Conservation (phyloP, 2,113 vertebrate genomes). For the Corythaeola cristata region DNA sequence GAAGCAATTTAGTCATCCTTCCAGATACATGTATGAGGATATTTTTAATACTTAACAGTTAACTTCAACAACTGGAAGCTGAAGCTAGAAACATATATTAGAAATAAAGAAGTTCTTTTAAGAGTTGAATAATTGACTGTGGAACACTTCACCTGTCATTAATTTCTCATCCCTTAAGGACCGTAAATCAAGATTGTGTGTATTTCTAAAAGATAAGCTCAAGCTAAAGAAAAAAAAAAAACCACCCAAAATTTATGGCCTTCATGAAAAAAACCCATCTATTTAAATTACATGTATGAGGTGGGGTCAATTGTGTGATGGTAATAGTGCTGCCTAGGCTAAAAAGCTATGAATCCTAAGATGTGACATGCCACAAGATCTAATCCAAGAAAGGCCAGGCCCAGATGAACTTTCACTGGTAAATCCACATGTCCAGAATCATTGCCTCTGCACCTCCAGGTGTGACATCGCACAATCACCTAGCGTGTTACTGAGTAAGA, state of each 20-base stretch:
- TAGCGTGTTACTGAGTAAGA: fast-evolving
- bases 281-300: neutral
- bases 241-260: fast-evolving
- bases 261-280: neutral
- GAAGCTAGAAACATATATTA: neutral
- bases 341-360: neutral
- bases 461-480: neutral
- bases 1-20: neutral
- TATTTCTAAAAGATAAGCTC: neutral
- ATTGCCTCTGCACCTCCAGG: neutral
- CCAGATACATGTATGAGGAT: neutral
- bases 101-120: neutral
- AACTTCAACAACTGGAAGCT: slow-evolving; percentile 6
- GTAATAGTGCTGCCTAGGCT: neutral
- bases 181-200: neutral
- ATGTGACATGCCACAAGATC: neutral
- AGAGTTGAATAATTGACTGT: neutral
- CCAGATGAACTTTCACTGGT: neutral
- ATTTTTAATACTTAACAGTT: neutral
- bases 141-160: neutral
- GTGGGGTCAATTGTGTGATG: neutral
- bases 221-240: neutral
- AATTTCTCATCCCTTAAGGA: neutral
- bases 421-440: neutral
- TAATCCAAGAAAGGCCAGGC: neutral